phyloP scores from a whole-genome alignment of 2,888 invertebrate genomes.

The Ichneumon xanthorius region DNA sequence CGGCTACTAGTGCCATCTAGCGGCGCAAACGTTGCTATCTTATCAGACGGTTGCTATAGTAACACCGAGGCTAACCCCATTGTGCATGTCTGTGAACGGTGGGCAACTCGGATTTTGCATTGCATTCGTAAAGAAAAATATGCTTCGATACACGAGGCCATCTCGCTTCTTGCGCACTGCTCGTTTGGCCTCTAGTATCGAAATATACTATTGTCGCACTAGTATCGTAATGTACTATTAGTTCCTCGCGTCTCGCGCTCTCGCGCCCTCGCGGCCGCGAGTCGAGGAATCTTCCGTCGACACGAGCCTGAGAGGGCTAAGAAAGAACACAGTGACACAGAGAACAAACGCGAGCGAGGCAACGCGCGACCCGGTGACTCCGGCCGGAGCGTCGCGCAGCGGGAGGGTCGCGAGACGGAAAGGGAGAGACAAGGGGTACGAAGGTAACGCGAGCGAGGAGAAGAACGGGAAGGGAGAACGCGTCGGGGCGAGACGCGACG shows the following conservation, averaged over 20 bases:
- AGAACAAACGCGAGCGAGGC: slow-evolving; percentile 21
- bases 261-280: slow-evolving; percentile 13
- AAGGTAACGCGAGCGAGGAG: slow-evolving; percentile 56
- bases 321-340: slow-evolving; percentile 30
- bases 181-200: too few relatives aligned
- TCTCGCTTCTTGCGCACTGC: too few relatives aligned
- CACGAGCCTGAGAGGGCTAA: slow-evolving; percentile 30
- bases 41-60: too few relatives aligned
- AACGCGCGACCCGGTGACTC: slow-evolving; percentile 1
- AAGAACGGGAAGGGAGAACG: slow-evolving; percentile 59
- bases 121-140: too few relatives aligned
- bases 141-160: too few relatives aligned
- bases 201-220: too few relatives aligned
- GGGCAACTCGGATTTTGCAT: too few relatives aligned
- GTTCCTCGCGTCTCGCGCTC: slow-evolving; percentile 14
- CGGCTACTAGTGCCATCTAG: too few relatives aligned
- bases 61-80: too few relatives aligned
- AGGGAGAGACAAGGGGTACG: slow-evolving; percentile 46
- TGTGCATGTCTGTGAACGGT: too few relatives aligned
- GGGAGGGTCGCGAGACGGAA: slow-evolving; percentile 56
- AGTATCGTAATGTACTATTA: too few relatives aligned
- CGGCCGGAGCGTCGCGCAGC: slow-evolving; percentile 38
- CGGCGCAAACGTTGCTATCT: too few relatives aligned
- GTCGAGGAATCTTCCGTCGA: slow-evolving; percentile 43
- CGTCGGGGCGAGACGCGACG: slow-evolving; percentile 51